Base-by-base conservation (phyloP, 1,140 invertebrate species). In the Hermetia illucens region DNA sequence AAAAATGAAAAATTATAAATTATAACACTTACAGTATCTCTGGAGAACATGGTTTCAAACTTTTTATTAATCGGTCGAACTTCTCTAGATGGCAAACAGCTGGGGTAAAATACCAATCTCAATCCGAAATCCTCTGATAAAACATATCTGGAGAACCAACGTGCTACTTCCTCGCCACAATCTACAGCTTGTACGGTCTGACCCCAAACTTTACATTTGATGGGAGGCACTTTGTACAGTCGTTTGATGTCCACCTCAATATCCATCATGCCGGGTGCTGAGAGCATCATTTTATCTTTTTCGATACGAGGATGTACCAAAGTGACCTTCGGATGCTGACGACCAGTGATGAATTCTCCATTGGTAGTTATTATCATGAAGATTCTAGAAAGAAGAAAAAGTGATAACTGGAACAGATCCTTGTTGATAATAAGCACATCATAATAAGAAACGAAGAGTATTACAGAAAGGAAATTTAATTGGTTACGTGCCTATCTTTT, bases 161-260 rank as follows among this genome's bases (percentile, higher is more conserved):
- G 48, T 1, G 70, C 68, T 12, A 60, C 55, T 49, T 71, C 70
- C 37, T 74, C 69, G 16, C 71, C 70, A 40, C 69, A 72, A 44
- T 72, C 71, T 19, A 68, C 58, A 1, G 62, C 58, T 4, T 58
- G 45, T 8, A 71, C 61, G 1, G 54, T 34, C 49, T 63, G 51
- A 31, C 57, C 62, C 64, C 64, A 67, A 12, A 67, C 53, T 1
- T 52, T 52, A 0, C 58, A 52, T 13, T 47, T 55, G 19, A 63
- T 64, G 38, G 45, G 42, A 15, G 19, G n/a, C 38, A 61, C 57
- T 5, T 51, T 57, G 0, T 50, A 38, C 18, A 66, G 36, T 12
- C 47, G 44, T 1, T 61, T 46, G 9, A 68, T 43, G 36, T 68
- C 61, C 1, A 65, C 43, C 6, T 57, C 53, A 20, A 62, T 38